phyloP scores from a whole-genome alignment of 92 coral and sea anemone species.

The Epizoanthus illoricatus region DNA sequence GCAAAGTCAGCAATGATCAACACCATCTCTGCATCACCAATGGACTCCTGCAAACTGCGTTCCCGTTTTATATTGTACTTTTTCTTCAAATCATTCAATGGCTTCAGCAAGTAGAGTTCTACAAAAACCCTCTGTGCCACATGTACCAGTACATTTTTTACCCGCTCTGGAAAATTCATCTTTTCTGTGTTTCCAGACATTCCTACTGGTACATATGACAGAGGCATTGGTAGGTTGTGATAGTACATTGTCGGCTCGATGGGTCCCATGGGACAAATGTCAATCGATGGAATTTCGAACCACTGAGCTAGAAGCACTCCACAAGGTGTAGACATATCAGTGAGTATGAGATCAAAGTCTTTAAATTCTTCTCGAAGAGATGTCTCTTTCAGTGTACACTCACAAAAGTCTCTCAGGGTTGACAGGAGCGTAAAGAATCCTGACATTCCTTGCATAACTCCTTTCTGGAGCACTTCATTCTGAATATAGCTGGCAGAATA shows the following conservation, averaged over 20 bases:
- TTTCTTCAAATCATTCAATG: constrained; percentile 39
- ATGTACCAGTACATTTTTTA: constrained; percentile 13
- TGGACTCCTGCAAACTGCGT: constrained; percentile 34
- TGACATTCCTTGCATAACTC: constrained; percentile 8
- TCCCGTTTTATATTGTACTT: constrained; percentile 61
- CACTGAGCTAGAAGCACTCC: constrained; percentile 34
- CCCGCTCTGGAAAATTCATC: constrained; percentile 41
- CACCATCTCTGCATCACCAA: constrained; percentile 54
- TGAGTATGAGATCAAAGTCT: constrained; percentile 45
- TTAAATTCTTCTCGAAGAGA: constrained; percentile 51
- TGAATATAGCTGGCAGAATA: constrained; percentile 26
- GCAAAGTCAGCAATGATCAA: constrained; percentile 61
- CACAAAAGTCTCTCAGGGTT: constrained; percentile 25
- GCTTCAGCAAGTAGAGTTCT: not conserved
- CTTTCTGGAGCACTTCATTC: not conserved
- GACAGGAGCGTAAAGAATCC: not conserved
- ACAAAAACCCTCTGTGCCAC: not conserved
- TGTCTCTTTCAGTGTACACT: constrained; percentile 44
- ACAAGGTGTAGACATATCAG: constrained; percentile 29
- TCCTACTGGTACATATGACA: constrained; percentile 40
- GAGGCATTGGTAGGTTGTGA: constrained; percentile 39
- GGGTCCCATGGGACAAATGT: constrained; percentile 18
- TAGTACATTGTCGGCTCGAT: not conserved
- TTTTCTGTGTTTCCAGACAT: constrained; percentile 10
- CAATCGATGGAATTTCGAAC: constrained; percentile 5